Evolutionary conservation across 2,888 invertebrate species (phyloP).

Genomic region (Trimorus sp.): DNA sequence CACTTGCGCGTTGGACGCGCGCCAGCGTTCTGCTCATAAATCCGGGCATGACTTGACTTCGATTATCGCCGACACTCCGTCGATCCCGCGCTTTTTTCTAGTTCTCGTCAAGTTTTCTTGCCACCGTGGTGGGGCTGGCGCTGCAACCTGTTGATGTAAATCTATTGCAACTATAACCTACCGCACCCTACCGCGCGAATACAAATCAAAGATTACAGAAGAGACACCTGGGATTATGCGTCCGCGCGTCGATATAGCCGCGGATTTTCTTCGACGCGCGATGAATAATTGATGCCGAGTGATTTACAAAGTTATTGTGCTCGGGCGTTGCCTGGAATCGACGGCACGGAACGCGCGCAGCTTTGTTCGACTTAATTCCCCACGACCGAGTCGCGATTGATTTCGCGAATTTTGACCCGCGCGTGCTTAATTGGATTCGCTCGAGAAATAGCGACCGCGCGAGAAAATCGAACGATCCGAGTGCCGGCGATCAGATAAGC

Average conservation of each 20-base stretch:
- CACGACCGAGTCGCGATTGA: slow-evolving; percentile 21
- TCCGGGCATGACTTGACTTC: slow-evolving; percentile 65
- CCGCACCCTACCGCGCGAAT: slow-evolving; percentile 64
- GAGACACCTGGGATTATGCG: slow-evolving; percentile 63
- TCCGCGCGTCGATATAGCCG: slow-evolving; percentile 37
- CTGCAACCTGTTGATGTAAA: slow-evolving; percentile 63
- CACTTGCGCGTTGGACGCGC: slow-evolving; percentile 59
- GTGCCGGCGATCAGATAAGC: slow-evolving; percentile 42
- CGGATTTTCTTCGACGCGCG: slow-evolving; percentile 33
- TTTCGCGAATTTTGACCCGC: slow-evolving; percentile 33
- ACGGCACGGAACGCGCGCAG: background rate
- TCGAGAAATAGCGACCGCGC: slow-evolving; percentile 4
- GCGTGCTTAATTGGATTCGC: slow-evolving; percentile 21
- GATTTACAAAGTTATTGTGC: slow-evolving; percentile 30
- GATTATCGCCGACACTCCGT: slow-evolving; percentile 57
- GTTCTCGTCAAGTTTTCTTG: slow-evolving; percentile 52
- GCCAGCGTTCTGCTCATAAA: slow-evolving; percentile 65
- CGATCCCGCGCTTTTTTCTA: slow-evolving; percentile 60
- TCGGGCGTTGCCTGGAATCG: slow-evolving; percentile 1
- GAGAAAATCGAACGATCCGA: slow-evolving; percentile 34
- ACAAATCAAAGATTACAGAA: slow-evolving; percentile 67
- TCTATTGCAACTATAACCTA: slow-evolving; percentile 54
- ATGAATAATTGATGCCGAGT: slow-evolving; percentile 48
- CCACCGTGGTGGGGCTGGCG: slow-evolving; percentile 36
- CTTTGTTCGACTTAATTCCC: slow-evolving; percentile 5